Percentiles rank a stretch among this genome's conserved stretches.
Conservation (phyloP, 53 echinoderm and acorn worm species). For the Crossaster papposus region DNA sequence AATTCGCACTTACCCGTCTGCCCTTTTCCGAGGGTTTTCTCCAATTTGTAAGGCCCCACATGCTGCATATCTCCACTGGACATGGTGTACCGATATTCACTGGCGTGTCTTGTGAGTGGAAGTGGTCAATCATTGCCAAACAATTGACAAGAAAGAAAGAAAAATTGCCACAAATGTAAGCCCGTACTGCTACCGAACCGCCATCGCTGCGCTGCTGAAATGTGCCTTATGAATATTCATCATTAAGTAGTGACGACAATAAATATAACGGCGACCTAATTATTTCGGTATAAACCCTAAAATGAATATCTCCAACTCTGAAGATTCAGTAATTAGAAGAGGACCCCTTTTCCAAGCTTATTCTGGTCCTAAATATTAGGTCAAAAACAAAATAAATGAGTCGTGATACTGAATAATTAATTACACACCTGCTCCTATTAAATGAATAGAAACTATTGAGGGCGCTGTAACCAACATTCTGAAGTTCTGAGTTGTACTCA, state of each 20-base stretch:
- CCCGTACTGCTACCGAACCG: conserved; percentile 7
- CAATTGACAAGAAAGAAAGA: conserved; percentile 7
- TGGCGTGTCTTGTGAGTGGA: neutral
- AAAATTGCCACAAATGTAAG: neutral
- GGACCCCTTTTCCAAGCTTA: neutral
- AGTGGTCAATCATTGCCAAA: conserved; percentile 24
- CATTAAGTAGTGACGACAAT: conserved; percentile 31
- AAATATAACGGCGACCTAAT: conserved; percentile 12
- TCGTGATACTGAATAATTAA: conserved; percentile 39
- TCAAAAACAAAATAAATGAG: too few relatives aligned
- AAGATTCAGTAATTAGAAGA: too few relatives aligned
- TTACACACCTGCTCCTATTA: conserved; percentile 41
- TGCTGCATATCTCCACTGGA: conserved; percentile 91
- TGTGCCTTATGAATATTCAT: conserved; percentile 35
- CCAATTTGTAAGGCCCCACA: conserved; percentile 98
- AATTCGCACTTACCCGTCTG: conserved; percentile 83
- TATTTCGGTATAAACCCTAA: neutral
- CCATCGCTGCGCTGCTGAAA: conserved; percentile 20
- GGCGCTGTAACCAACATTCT: conserved; percentile 33
- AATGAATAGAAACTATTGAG: conserved; percentile 20
- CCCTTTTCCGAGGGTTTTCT: conserved; percentile 99
- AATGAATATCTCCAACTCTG: too few relatives aligned
- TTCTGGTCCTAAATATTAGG: neutral
- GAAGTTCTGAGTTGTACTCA: too few relatives aligned
- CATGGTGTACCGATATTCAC: conserved; percentile 63